A percentile compares a stretch with the other conserved stretches of the same genome.
These are phyloP conservation scores for Columbina picui DNA, from an alignment of 2,113 vertebrate genomes.

Conservation along the genomic window DNA sequence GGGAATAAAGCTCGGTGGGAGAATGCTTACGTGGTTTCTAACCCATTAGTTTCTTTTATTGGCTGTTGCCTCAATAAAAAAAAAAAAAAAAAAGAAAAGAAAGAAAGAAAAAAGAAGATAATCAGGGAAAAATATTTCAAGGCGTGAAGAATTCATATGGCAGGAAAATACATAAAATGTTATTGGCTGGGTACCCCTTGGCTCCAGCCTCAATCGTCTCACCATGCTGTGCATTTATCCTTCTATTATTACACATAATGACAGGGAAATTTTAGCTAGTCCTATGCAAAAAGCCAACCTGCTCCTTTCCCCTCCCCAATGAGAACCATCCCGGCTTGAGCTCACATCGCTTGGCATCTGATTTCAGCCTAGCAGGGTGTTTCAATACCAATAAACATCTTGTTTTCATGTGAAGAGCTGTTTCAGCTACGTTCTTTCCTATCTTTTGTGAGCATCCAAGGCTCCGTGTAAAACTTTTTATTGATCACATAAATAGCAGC, in stretches of 20 bases:
- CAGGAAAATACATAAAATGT: not conserved
- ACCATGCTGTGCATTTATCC: slow-evolving; percentile 16
- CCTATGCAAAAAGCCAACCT: not conserved
- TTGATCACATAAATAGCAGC: slow-evolving; percentile 62
- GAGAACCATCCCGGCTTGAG: not conserved
- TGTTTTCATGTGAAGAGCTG: slow-evolving; percentile 52
- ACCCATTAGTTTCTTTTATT: slow-evolving; percentile 20
- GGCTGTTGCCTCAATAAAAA: not conserved
- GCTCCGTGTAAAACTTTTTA: slow-evolving; percentile 60
- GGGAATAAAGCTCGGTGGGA: slow-evolving; percentile 41
- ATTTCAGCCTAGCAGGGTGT: slow-evolving; percentile 57
- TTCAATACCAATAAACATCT: slow-evolving; percentile 61
- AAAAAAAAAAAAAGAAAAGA: not conserved
- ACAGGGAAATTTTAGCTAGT: not conserved
- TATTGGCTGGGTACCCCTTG: slow-evolving; percentile 19
- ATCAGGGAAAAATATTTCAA: slow-evolving; percentile 30
- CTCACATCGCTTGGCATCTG: not conserved
- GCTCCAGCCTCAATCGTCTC: not conserved
- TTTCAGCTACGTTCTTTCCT: slow-evolving; percentile 52
- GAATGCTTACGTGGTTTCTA: slow-evolving; percentile 36
- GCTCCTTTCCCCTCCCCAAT: not conserved
- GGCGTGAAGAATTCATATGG: slow-evolving; percentile 25
- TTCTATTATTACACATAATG: slow-evolving; percentile 3
- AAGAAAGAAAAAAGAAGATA: not conserved
- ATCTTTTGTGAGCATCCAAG: slow-evolving; percentile 50